Evolutionary conservation across 2,888 invertebrate species (phyloP).

Genomic region (Plusia festucae): DNA sequence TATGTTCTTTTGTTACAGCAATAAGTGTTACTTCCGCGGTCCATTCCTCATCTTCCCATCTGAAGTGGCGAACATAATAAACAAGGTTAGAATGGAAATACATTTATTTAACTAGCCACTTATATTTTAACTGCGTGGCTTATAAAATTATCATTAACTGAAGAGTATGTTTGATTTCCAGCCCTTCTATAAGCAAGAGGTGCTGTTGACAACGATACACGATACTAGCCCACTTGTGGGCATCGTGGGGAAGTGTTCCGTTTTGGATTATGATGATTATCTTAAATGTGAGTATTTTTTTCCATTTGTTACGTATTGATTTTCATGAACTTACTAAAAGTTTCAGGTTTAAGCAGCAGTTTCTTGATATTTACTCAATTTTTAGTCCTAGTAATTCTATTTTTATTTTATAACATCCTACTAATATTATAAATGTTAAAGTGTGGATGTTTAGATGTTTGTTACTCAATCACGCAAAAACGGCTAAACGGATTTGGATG

Average conservation of each 20-base stretch:
- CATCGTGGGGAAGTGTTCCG: constrained; percentile 97
- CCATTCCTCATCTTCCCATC: constrained; percentile 97
- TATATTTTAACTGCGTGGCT: not conserved
- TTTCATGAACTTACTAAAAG: no score
- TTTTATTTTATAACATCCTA: no score
- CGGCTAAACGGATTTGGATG: no score
- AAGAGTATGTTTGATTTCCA: constrained; percentile 73
- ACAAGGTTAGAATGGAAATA: constrained; percentile 79
- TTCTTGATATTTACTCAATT: no score
- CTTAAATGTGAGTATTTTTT: constrained; percentile 92
- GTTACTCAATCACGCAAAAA: no score
- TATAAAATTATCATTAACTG: constrained; percentile 51
- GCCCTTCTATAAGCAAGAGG: constrained; percentile 98
- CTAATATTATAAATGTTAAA: no score
- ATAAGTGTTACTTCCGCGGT: constrained; percentile 97
- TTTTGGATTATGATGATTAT: constrained; percentile 97
- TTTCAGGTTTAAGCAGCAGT: no score
- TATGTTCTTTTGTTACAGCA: constrained; percentile 88
- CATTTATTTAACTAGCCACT: not conserved
- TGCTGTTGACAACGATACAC: constrained; percentile 96
- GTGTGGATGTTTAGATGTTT: no score
- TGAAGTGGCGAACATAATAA: constrained; percentile 95
- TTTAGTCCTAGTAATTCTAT: no score
- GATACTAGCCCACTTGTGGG: constrained; percentile 97
- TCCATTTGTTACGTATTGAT: no score